Conservation (phyloP, 2,797 vertebrate genomes). For the Malurus leucopterus region DNA sequence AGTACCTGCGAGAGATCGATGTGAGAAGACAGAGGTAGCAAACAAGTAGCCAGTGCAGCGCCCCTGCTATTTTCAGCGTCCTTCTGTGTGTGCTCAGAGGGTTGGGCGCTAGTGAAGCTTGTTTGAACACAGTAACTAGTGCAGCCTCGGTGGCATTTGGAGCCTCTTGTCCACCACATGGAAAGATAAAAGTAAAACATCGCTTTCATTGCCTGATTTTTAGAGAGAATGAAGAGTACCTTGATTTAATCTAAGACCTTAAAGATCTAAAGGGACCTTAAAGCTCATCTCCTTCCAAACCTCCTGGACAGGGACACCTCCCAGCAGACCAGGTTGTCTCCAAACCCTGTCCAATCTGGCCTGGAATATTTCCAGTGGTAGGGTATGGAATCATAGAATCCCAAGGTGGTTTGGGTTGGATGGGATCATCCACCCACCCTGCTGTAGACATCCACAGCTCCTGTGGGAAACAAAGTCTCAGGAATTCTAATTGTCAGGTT, state of each 20-base stretch:
- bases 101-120: rapidly evolving
- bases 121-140: background rate
- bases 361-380: background rate
- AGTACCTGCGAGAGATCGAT: slow-evolving; percentile 64
- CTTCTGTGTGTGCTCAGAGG: background rate
- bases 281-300: background rate
- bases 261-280: background rate
- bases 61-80: background rate
- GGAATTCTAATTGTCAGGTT: background rate
- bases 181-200: too few relatives aligned
- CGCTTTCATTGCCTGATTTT: background rate
- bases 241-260: background rate
- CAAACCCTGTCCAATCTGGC: background rate
- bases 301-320: background rate
- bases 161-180: background rate
- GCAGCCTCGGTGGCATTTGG: rapidly evolving
- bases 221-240: background rate
- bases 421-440: too few relatives aligned
- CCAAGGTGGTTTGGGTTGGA: background rate
- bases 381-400: background rate
- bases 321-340: background rate
- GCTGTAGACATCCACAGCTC: background rate
- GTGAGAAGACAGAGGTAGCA: slow-evolving; percentile 80
- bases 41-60: background rate
- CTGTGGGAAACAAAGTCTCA: background rate